Evolutionary conservation across 2,113 vertebrate species (phyloP), one percentile per base, ranked within the genome.

Genomic region (Phocoena phocoena): DNA sequence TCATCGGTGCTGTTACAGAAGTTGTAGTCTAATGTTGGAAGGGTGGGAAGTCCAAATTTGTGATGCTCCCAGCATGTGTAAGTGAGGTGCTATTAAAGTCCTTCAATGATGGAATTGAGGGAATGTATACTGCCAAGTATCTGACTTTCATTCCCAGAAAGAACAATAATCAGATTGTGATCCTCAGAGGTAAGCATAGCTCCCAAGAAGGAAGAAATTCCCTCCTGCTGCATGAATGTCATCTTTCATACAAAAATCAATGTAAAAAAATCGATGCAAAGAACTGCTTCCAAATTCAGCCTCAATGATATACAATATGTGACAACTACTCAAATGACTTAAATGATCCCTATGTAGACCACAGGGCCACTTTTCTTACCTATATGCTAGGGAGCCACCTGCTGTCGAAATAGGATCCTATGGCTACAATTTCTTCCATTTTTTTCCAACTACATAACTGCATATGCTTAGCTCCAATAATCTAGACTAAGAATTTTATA

Each of bases 191-290:
- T 67, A 55, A 97, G 82, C 73, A 73, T 5, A 81, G 80, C 31
- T 79, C 33, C 60, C 77, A 87, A 67, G 36, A 77, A 53, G 28
- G 38, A 73, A 95, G 53, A 92, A 20, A 65, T 53, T 21, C 36
- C 76, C 53, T 83, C 65, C 23, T 76, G 12, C 63, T 74, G n/a
- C 28, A 83, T 73, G 53, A 67, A 68, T 73, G 63, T 68, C 17
- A 74, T 90, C 55, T 94, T 96, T 94, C 85, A 53, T 23, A 87
- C 20, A 73, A 83, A 97, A 88, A 55, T 63, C 23, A 86, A 62
- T 50, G 7, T 7, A 88, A 65, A 67, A 79, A 96, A 79, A 53
- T 68, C 26, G 85, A 55, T 50, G 8, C 10, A 25, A 90, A 93
- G 2, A 85, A 90, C 18, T 58, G 60, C 41, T 87, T 83, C 74